Conservation (phyloP, 1,140 invertebrate species). For the Melanaphis sacchari region DNA sequence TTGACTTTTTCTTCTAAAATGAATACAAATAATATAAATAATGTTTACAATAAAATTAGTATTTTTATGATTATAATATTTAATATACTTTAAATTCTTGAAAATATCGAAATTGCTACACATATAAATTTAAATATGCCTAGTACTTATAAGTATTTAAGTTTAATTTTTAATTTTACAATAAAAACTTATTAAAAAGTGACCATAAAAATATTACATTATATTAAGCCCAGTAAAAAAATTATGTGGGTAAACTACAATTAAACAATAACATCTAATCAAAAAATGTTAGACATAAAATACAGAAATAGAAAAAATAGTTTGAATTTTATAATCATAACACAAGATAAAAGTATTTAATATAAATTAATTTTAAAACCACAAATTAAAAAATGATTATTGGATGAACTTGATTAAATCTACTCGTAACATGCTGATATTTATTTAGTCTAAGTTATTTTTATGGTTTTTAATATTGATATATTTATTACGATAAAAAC, state of each 20-base stretch:
- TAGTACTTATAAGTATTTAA: not conserved
- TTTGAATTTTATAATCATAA: not conserved
- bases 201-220: not conserved
- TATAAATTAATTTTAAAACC: not conserved
- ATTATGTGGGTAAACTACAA: not conserved
- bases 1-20: not conserved
- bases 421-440: not conserved
- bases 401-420: not conserved
- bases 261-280: not conserved
- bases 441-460: not conserved
- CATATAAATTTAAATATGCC: not conserved
- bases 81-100: not conserved
- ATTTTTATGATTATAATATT: not conserved
- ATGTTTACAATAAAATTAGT: not conserved
- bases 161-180: too few species aligned
- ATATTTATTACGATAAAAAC: not conserved
- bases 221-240: not conserved
- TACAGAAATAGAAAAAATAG: not conserved
- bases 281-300: not conserved
- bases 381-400: not conserved
- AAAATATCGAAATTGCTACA: not conserved
- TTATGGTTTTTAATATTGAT: not conserved
- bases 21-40: not conserved
- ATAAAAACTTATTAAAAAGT: not conserved
- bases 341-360: not conserved